Base-by-base conservation (phyloP, 1,140 invertebrate genomes). In the Bradynema listronoti region DNA sequence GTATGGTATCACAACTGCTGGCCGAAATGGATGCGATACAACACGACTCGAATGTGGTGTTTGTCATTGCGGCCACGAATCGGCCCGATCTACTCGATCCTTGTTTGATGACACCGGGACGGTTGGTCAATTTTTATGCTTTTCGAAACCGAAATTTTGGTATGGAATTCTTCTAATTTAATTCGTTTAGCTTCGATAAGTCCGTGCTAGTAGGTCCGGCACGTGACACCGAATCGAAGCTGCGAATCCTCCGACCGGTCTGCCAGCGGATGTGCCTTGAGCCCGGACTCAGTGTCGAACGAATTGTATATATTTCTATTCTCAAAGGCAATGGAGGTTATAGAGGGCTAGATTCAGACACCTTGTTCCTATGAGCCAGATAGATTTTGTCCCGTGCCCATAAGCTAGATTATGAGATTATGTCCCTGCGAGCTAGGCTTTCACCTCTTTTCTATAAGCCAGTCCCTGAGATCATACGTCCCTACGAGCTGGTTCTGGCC, bases 11-110 rank as follows among this genome's bases (percentile, higher is more conserved):
- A 19, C 80, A 81, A 61, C 59, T 83, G 11, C 54, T 82, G 33
- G 75, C 80, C 5, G 81, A 81, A 68, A 64, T 83, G 16, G 82
- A 82, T 56, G 76, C 78, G 32, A n/a, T 71, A 14, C 58, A 70
- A 34, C 53, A 33, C 61, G 30, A 65, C 29, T 66, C 81, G 69
- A 39, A 81, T 66, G 78, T 83, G 56, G 85, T 89, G n/a, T 88
- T 88, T 74, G 84, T 90, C 50, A 84, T 92, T 77, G 91, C 87
- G 14, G 91, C 91, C 0, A 98, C 93, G n/a, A 98, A 98, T 80
- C 83, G 93, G 57, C 90, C 90, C 0, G 93, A 98, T 81, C 81
- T 97, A 3, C 85, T 97, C 50, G 93, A 97, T 78, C 87, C 89
- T 7, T 91, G 91, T 1, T 79, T 98, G 0, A 81, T 97, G 3